Evolutionary conservation across 1,140 invertebrate genomes (phyloP).

Genomic region (Atta cephalotes): DNA sequence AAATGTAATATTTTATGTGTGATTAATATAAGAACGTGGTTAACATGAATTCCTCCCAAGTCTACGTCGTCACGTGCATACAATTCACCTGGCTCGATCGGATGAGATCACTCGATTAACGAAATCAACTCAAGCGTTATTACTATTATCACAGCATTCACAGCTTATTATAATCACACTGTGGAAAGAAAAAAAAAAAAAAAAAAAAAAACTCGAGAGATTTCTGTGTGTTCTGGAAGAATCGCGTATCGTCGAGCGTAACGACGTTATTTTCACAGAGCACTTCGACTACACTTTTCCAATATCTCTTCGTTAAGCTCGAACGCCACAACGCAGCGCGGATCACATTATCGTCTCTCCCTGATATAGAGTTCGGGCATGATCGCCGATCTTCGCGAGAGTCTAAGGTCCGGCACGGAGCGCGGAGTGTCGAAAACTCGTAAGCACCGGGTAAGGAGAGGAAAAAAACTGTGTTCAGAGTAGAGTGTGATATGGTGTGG

Average conservation of each 20-base stretch:
- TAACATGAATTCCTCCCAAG: not conserved
- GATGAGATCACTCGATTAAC: not conserved
- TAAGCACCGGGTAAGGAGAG: not conserved
- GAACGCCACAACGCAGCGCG: not conserved
- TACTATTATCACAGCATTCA: constrained; percentile 50
- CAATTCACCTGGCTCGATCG: constrained; percentile 30
- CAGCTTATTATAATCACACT: constrained; percentile 21
- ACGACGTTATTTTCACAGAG: not conserved
- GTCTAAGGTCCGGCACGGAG: not conserved
- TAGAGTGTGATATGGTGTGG: not conserved
- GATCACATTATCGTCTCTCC: constrained; percentile 39
- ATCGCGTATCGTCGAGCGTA: not conserved
- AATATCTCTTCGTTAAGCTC: constrained; percentile 19
- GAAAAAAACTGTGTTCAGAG: not conserved
- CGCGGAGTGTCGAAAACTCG: constrained; percentile 39
- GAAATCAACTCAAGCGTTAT: not conserved
- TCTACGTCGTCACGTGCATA: not conserved
- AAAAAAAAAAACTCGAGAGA: not conserved
- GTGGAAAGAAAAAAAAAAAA: not conserved
- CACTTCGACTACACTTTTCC: constrained; percentile 10
- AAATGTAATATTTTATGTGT: not conserved
- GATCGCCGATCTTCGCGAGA: constrained; percentile 25
- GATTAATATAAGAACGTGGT: not conserved
- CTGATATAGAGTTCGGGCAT: constrained; percentile 41
- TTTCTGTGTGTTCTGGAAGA: not conserved